Percentiles rank a stretch among this genome's conserved stretches.
Conservation (phyloP, 2,797 vertebrate species). For the Brachyalestes nurse region DNA sequence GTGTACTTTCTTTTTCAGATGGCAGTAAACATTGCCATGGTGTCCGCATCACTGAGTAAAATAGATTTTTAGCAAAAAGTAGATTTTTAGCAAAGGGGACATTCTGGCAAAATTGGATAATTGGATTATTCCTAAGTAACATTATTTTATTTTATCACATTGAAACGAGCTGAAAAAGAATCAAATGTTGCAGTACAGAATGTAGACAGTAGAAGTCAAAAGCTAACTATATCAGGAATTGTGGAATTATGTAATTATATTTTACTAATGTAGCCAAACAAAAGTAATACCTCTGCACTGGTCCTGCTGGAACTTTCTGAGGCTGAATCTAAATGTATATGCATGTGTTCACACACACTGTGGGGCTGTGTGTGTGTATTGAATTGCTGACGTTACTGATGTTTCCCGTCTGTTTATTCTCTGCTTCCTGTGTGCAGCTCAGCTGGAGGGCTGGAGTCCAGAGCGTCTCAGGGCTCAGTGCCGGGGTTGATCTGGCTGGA, state of each 20-base stretch:
- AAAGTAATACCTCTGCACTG: background rate
- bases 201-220: background rate
- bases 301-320: no score
- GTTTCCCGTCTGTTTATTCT: slow-evolving; percentile 55
- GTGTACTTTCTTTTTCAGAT: no score
- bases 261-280: background rate
- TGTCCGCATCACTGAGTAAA: no score
- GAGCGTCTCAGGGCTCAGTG: slow-evolving; percentile 77
- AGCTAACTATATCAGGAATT: no score
- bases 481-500: slow-evolving; percentile 78
- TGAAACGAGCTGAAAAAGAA: background rate
- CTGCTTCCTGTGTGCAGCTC: slow-evolving; percentile 43
- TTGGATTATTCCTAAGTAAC: no score
- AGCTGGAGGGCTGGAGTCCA: slow-evolving; percentile 65
- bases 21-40: no score
- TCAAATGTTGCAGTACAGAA: background rate
- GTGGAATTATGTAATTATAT: background rate
- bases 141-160: no score
- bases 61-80: no score
- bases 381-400: background rate
- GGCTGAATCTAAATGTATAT: background rate
- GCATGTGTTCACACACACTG: background rate
- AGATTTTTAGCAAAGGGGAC: no score
- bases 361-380: slow-evolving; percentile 39
- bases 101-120: no score